These are phyloP conservation scores for Apodemus speciosus DNA, from an alignment of 2,113 vertebrate species.

Conservation along the genomic window DNA sequence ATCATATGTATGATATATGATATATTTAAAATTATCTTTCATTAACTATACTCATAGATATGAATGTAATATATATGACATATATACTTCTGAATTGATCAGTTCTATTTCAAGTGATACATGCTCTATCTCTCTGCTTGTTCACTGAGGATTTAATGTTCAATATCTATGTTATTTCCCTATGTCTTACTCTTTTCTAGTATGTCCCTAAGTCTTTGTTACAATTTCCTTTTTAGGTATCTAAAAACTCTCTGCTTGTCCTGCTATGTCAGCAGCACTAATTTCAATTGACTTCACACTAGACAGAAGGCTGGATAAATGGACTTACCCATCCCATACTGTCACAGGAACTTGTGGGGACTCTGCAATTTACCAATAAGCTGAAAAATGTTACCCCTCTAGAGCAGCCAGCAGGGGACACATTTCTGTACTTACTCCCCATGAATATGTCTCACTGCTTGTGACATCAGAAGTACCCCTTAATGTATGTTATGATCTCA, in stretches of 20 bases:
- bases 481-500: not conserved
- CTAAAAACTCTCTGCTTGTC: not conserved
- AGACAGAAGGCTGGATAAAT: fast-evolving
- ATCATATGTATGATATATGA: no score
- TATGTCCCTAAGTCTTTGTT: not conserved
- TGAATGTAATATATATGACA: not conserved
- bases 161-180: not conserved
- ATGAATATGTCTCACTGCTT: fast-evolving
- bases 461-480: not conserved
- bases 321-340: not conserved
- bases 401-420: not conserved
- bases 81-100: not conserved
- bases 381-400: fast-evolving
- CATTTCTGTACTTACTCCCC: not conserved
- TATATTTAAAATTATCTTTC: not conserved
- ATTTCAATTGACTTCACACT: not conserved
- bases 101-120: not conserved
- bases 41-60: not conserved
- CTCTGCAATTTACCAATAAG: fast-evolving
- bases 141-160: not conserved
- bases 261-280: not conserved
- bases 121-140: not conserved
- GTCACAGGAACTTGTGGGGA: fast-evolving
- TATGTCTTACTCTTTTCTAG: not conserved
- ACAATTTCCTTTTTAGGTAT: not conserved